phyloP scores from a whole-genome alignment of 2,888 invertebrate genomes.

The Argyresthia goedartella region DNA sequence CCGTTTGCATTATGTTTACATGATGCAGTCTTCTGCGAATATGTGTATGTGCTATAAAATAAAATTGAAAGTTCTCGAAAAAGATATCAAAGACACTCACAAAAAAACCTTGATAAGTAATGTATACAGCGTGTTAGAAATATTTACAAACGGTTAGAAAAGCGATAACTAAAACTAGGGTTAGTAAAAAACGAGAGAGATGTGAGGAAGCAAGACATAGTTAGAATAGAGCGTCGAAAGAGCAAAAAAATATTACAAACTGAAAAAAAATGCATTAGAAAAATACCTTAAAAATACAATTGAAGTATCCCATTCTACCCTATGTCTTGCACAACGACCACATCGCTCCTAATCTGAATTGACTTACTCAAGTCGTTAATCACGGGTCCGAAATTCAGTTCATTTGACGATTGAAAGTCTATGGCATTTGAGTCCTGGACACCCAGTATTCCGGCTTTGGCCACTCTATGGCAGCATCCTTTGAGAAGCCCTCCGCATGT shows the following conservation, averaged over 20 bases:
- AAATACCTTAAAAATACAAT: neutral
- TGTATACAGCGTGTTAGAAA: too few species aligned
- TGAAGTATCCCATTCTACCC: slow-evolving; percentile 28
- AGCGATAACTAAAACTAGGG: neutral
- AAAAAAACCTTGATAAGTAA: too few species aligned
- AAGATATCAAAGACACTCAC: too few species aligned
- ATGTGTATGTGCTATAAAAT: too few species aligned
- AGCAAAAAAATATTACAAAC: slow-evolving; percentile 7
- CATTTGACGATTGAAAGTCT: slow-evolving; percentile 71
- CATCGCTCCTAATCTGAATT: slow-evolving; percentile 19
- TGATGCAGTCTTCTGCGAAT: too few species aligned
- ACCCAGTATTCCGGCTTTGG: slow-evolving; percentile 75
- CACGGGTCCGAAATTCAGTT: slow-evolving; percentile 80
- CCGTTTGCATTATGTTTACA: too few species aligned
- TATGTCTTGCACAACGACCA: slow-evolving; percentile 69
- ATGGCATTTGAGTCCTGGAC: slow-evolving; percentile 75
- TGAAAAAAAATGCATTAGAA: neutral
- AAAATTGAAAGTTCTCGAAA: too few species aligned
- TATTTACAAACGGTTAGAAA: neutral
- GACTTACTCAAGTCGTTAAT: slow-evolving; percentile 85
- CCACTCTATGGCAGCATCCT: slow-evolving; percentile 88
- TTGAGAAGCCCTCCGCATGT: slow-evolving; percentile 86
- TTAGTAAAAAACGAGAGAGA: slow-evolving; percentile 16
- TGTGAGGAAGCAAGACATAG: slow-evolving; percentile 69
- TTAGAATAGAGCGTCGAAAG: slow-evolving; percentile 42